Evolutionary conservation across 2,113 vertebrate genomes (phyloP), one percentile per base, ranked within the genome.

Genomic region (Laticauda colubrina): DNA sequence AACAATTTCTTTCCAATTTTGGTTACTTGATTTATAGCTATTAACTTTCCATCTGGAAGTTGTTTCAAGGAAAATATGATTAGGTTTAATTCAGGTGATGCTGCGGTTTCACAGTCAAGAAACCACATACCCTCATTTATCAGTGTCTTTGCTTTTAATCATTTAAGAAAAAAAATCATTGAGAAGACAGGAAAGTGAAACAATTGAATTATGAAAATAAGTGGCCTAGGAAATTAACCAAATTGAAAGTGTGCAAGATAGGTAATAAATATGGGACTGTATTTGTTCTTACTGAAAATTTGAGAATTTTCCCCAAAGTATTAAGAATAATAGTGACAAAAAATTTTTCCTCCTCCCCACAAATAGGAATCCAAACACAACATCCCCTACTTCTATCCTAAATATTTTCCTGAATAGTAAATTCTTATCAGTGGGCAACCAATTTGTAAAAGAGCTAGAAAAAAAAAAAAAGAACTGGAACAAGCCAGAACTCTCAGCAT

Each of bases 171-270:
- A 55, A 89, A 94, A 89, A 55, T 3, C 0, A 43, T 21, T 43
- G 24, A 85, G 10, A 92, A 55, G 92, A 91, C 3, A 94, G 8
- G 6, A 93, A 95, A 54, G 39, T 45, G 93, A 95, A 93, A 94
- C 91, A 61, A 92, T 56, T 93, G 92, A 95, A 88, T 94, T 95
- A 91, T 1, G 29, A 90, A 94, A 59, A 93, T 93, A 6, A 0
- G 2, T 94, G 81, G 54, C 87, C 91, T 95, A 94, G 87, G 94
- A 91, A 95, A 87, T 91, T 94, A 96, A 93, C 87, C 94, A 48
- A 92, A 95, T 93, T 93, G 56, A 12, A 61, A 95, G 57, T 57
- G 95, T 69, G 88, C 12, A 94, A 87, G 90, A 91, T 93, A 93
- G 92, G 94, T 94, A 95, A 95, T 94, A 94, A 95, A 94, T 56